Conservation (phyloP, 2,113 vertebrate species). For the Chionomys nivalis region DNA sequence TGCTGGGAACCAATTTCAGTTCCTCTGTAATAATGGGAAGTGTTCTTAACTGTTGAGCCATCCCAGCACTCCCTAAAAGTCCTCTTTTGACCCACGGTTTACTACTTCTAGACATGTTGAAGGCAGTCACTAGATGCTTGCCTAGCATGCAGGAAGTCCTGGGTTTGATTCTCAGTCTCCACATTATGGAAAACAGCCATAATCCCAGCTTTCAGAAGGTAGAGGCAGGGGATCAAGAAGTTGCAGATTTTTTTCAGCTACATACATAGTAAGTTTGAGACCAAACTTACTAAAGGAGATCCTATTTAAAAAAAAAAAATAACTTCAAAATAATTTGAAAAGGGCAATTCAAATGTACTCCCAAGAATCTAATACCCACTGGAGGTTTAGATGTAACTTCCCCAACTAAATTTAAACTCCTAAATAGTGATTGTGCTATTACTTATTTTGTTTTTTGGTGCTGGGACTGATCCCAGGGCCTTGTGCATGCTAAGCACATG, state of each 20-base stretch:
- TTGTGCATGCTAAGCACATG: neutral
- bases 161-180: neutral
- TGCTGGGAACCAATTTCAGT: neutral
- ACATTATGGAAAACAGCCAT: neutral
- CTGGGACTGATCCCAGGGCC: neutral
- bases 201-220: neutral
- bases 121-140: neutral
- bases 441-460: neutral
- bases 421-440: neutral
- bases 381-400: neutral
- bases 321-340: slow-evolving; percentile 21
- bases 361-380: neutral
- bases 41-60: no score
- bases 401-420: neutral
- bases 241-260: neutral
- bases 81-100: neutral
- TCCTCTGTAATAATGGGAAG: neutral
- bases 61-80: neutral
- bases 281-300: neutral
- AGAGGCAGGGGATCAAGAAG: neutral
- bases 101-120: neutral
- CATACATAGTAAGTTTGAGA: neutral
- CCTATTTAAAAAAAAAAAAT: slow-evolving; percentile 9
- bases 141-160: neutral
- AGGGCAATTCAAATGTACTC: neutral